Base-by-base conservation (phyloP, 2,888 invertebrate species). In the Allacma fusca region DNA sequence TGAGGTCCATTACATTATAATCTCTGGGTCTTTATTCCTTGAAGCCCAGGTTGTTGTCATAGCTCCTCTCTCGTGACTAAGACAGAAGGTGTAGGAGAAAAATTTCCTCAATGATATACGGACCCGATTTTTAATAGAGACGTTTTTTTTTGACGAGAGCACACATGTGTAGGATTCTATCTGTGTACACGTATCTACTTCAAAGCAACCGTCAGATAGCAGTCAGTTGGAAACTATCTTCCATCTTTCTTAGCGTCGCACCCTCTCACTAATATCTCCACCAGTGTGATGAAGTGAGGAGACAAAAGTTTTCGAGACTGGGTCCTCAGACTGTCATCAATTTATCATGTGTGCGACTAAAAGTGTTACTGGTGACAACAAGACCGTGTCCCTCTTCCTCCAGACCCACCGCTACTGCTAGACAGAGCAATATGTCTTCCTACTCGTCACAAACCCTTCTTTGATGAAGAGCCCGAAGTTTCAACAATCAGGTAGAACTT, bases 261-360 rank as follows among this genome's bases (percentile, higher is more conserved):
- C 19, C 50, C 16, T 50, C 19, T 50, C 16, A 16, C 50, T 50
- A 5, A 50, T 50, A 50, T 50, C 40, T 13, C 13, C 7, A 50
- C 1, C 5, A 50, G 50, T n/a, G 50, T 50, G 50, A 50, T 1
- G 50, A 12, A 12, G 50, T 50, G 50, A 5, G 50, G 50, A 50
- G 50, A 50, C 50, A 50, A 50, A 50, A 50, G 50, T 50, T 50
- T 50, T 50, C 50, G 5, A 50, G 50, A 50, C 50, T 50, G 9
- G 16, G n/a, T 5, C 50, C 50, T 50, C 2, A 50, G 50, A 50
- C 50, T 50, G 50, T 50, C 19, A 5, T 50, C 50, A 50, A 50
- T 50, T 50, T 50, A 50, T 50, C 50, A 50, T 50, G 50, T 50
- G 50, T 50, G 50, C 50, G 50, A 50, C 50, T 50, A 16, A 16